phyloP scores from a whole-genome alignment of 2,888 invertebrate species.

The Athripsodes cinereus region DNA sequence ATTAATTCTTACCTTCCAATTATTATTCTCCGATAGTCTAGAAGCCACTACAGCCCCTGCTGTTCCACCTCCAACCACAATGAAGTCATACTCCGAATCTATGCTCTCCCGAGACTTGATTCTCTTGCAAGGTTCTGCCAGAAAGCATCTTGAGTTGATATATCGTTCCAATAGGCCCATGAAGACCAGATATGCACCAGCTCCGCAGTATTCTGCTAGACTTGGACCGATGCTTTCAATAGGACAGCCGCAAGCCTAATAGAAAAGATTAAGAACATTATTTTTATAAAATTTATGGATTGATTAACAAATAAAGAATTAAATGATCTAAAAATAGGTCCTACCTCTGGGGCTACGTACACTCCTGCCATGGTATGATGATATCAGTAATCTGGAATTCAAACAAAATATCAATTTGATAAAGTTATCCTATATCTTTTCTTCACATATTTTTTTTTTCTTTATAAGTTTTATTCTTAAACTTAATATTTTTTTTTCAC shows the following conservation, averaged over 20 bases:
- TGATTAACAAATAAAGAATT: no score
- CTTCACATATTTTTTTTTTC: no score
- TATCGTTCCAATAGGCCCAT: constrained; percentile 60
- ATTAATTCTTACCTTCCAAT: constrained; percentile 53
- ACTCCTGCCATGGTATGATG: background rate
- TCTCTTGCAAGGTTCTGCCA: constrained; percentile 56
- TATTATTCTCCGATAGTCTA: constrained; percentile 57
- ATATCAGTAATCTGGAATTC: no score
- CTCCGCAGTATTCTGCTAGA: constrained; percentile 51
- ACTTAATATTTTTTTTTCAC: no score
- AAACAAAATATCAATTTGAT: no score
- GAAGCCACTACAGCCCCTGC: constrained; percentile 60
- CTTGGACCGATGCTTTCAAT: constrained; percentile 51
- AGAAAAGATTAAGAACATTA: background rate
- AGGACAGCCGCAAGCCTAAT: constrained; percentile 50
- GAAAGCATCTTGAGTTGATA: constrained; percentile 51
- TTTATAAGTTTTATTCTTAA: no score
- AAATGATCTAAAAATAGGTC: no score
- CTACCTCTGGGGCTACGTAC: background rate
- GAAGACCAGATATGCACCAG: constrained; percentile 56
- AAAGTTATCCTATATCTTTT: no score
- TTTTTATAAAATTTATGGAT: no score
- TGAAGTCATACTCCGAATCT: constrained; percentile 54
- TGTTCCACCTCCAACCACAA: constrained; percentile 61
- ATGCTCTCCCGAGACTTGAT: constrained; percentile 39